A percentile compares a stretch with the other conserved stretches of the same genome.
These are phyloP conservation scores for Ophioninae sp. DNA, from an alignment of 2,888 invertebrate species.

Conservation along the genomic window DNA sequence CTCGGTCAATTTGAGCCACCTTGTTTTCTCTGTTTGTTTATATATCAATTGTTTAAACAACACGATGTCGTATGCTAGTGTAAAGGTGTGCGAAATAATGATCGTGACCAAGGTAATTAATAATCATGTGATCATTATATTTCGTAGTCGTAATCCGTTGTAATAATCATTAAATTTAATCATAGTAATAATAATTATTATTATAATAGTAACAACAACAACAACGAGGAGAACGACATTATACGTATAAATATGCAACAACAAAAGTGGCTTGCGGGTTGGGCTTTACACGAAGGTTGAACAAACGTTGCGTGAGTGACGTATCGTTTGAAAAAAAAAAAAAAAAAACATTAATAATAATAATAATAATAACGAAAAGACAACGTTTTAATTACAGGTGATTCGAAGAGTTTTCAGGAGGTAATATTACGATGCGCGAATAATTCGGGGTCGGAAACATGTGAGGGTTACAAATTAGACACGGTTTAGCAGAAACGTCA, in stretches of 20 bases:
- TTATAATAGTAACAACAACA: constrained; percentile 48
- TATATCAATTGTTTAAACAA: not conserved
- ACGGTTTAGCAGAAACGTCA: not conserved
- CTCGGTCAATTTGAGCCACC: not conserved
- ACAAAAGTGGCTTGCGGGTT: constrained; percentile 15
- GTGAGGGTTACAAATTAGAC: constrained; percentile 13
- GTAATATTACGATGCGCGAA: constrained; percentile 3
- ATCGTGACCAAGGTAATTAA: constrained; percentile 38
- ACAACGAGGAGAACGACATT: constrained; percentile 55
- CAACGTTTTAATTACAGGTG: constrained; percentile 30
- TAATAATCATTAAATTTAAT: constrained; percentile 27
- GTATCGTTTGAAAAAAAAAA: constrained; percentile 6
- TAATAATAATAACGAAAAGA: constrained; percentile 29
- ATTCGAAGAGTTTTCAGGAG: constrained; percentile 16
- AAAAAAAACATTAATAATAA: not conserved
- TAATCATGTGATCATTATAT: constrained; percentile 50
- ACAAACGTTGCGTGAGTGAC: constrained; percentile 53
- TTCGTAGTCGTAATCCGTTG: constrained; percentile 42
- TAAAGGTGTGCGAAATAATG: constrained; percentile 46
- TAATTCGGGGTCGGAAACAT: constrained; percentile 9
- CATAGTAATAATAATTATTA: constrained; percentile 42
- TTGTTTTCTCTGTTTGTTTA: not conserved
- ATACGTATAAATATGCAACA: constrained; percentile 39
- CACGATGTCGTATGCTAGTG: constrained; percentile 17
- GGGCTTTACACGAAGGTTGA: constrained; percentile 22